A percentile compares a stretch with the other conserved stretches of the same genome.
These are phyloP conservation scores for Phylloscopus collybita DNA, from an alignment of 2,797 vertebrate species.

Conservation along the genomic window DNA sequence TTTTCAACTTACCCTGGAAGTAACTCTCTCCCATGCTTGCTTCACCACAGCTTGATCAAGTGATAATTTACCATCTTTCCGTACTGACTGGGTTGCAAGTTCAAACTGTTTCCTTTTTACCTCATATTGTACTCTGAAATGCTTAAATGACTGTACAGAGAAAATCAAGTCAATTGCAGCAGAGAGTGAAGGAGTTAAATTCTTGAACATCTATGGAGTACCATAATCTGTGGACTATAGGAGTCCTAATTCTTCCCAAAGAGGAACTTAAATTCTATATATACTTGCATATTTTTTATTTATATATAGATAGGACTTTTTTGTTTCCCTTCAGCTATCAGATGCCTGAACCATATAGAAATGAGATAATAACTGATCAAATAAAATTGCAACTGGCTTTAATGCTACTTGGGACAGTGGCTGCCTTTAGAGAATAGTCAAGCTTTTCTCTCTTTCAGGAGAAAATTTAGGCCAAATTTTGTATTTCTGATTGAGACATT, in stretches of 20 bases:
- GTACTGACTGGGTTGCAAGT: conserved; percentile 84
- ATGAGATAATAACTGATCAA: not conserved
- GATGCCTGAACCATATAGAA: not conserved
- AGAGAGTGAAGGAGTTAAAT: not conserved
- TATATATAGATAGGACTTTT: not conserved
- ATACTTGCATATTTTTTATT: not conserved
- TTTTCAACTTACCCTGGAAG: conserved; percentile 84
- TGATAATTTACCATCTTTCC: conserved; percentile 92
- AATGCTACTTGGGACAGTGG: not conserved
- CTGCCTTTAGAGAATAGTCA: not conserved
- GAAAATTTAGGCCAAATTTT: not conserved
- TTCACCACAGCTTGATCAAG: conserved; percentile 96
- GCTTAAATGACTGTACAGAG: conserved; percentile 86
- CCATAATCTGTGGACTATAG: not conserved
- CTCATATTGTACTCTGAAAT: conserved; percentile 89
- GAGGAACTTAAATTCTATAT: not conserved
- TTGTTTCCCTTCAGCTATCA: not conserved
- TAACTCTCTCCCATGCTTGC: conserved; percentile 93
- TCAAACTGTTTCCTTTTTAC: conserved; percentile 88
- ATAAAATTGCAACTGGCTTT: not conserved
- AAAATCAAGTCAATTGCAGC: conserved; percentile 1
- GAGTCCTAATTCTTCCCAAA: not conserved
- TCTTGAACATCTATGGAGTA: not conserved
- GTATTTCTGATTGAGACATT: not conserved
- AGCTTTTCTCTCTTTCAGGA: not conserved